Base-by-base conservation (phyloP, 2,797 vertebrate genomes). In the Notolepis coatsorum region DNA sequence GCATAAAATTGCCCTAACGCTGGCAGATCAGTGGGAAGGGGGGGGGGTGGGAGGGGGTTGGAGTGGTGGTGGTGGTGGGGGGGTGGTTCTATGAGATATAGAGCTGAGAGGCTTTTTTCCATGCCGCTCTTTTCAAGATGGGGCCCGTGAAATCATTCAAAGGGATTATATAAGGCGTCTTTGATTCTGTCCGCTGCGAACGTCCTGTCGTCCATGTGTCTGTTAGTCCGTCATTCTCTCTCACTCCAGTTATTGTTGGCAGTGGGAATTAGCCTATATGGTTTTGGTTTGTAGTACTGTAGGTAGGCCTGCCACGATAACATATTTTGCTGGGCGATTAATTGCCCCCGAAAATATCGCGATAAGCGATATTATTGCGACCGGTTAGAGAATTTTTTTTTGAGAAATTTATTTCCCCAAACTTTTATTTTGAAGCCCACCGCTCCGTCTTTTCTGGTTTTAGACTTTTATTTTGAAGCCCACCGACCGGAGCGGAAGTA, bases 1-100 rank as follows among this genome's bases (percentile, higher is more conserved):
- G 91, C 91, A 93, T 92, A 89, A 95, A 93, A 94, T 93, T 88
- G 88, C 88, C 85, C 87, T 87, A 84, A 88, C 80, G 62, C 88
- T 87, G 80, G 81, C 84, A 82, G 81, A 90, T 93, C 81, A 90
- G 82, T 52, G 74, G 21, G 0, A 50, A 47, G 35, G 24, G 35
- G 38, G 9, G n/a, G 46, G n/a, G 28, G 12, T 5, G 46, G 24
- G 2, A 7, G 51, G 15, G 41, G 37, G 13, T n/a, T 5, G 38
- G 43, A 46, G 20, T 38, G 45, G 39, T 1, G 49, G 50, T 61
- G 15, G n/a, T n/a, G n/a, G n/a, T n/a, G n/a, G n/a, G n/a, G 15
- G 56, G 61, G 54, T 79, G 64, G 68, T 67, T n/a, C 65, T 84
- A 73, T 84, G 66, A 48, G 83, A 82, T 84, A 64, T 71, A 59